A percentile compares a stretch with the other conserved stretches of the same genome.
phyloP scores from a whole-genome alignment of 2,888 invertebrate genomes.

The Drosophila leonis region DNA sequence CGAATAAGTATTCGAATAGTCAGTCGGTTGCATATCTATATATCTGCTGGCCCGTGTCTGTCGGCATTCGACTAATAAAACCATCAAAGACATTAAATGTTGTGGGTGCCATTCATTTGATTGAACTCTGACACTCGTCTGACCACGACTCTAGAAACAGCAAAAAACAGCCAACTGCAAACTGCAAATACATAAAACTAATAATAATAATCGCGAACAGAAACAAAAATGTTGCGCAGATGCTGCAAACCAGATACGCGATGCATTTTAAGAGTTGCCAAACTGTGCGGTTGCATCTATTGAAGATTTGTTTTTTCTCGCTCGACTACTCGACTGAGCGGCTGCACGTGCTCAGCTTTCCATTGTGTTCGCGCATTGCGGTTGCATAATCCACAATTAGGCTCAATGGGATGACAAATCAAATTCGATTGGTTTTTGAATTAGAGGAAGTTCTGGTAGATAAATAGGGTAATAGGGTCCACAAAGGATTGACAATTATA shows the following conservation, averaged over 20 bases:
- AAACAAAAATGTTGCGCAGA: slow-evolving; percentile 53
- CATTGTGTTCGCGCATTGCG: slow-evolving; percentile 59
- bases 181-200: slow-evolving; percentile 45
- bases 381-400: slow-evolving; percentile 63
- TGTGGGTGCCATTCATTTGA: slow-evolving; percentile 81
- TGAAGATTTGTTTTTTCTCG: slow-evolving; percentile 3
- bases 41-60: slow-evolving; percentile 57
- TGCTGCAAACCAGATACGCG: slow-evolving; percentile 71
- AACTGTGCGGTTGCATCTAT: slow-evolving; percentile 44
- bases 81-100: slow-evolving; percentile 80
- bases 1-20: slow-evolving; percentile 20
- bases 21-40: slow-evolving; percentile 35
- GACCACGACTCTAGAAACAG: slow-evolving; percentile 51
- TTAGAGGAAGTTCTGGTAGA: neutral
- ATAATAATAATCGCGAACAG: slow-evolving; percentile 72
- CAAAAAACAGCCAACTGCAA: slow-evolving; percentile 42
- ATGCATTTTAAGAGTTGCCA: slow-evolving; percentile 59
- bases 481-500: neutral
- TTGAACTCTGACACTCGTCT: slow-evolving; percentile 73
- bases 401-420: slow-evolving; percentile 72
- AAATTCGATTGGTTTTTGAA: slow-evolving; percentile 30
- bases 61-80: slow-evolving; percentile 76
- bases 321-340: slow-evolving; percentile 58
- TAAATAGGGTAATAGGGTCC: neutral
- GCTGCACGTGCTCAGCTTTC: slow-evolving; percentile 69